Evolutionary conservation across 1,140 invertebrate genomes (phyloP), one percentile per base, ranked within the genome.

Genomic region (Caenorhabditis inopinata): DNA sequence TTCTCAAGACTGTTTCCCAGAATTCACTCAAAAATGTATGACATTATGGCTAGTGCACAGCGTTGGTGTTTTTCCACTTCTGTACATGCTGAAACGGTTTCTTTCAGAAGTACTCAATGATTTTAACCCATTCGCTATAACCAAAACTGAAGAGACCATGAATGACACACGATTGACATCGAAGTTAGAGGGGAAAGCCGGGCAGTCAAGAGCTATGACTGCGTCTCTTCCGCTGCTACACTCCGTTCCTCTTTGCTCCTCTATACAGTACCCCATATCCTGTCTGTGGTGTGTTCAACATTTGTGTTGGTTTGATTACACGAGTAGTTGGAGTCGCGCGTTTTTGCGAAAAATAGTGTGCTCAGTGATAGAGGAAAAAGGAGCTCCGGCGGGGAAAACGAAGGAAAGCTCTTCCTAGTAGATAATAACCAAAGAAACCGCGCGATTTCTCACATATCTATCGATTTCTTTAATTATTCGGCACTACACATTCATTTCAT

Each of bases 241-340:
- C 58, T 38, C 16, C 38, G 1, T 68, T 16, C 6, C n/a, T 7
- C 18, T 21, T 58, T 11, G 21, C 18, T 3, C 49, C 51, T 38
- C 32, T 38, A 38, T 38, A 68, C 58, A 68, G 58, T 68, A 68
- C 58, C 46, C 58, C 38, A 68, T 68, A 68, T 68, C 58, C 58
- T 68, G 58, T 68, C 58, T 68, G 27, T 58, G 53, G 53, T 58
- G 32, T 68, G 58, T 68, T 68, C 58, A 29, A 68, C 58, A 68
- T 68, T 32, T 68, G 58, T 68, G 58, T 68, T 68, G 58, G 58
- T 68, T 68, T 68, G 58, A 68, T 38, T 68, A 68, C 58, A 68
- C 58, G 58, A 68, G 58, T 68, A 68, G 58, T 68, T 68, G 25
- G 32, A 68, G 58, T 42, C 58, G 58, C 58, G 58, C 58, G 58